Evolutionary conservation across 2,113 vertebrate genomes (phyloP), one percentile per base, ranked within the genome.

Genomic region (Brienomyrus brachyistius): DNA sequence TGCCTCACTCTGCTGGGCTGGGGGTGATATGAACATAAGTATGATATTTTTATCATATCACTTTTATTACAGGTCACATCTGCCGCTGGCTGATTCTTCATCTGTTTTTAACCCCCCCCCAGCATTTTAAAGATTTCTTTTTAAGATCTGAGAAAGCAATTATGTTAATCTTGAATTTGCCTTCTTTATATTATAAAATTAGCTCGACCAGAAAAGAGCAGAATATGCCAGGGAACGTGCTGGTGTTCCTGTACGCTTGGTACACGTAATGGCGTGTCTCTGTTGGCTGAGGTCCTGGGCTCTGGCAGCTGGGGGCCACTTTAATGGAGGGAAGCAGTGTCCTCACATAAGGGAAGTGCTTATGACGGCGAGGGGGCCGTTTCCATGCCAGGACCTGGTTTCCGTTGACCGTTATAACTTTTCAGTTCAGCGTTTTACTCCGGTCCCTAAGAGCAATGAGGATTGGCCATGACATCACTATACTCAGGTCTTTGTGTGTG

Each of bases 111-210:
- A 13, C 3, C 11, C 13, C n/a, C n/a, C 11, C 9, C 1, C 31
- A 5, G 27, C 10, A 80, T 43, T 80, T 80, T 4, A 43, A 80
- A 80, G 74, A 80, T 80, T 43, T 43, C 70, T 40, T 40, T 77
- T 77, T 77, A 77, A 77, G 70, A 40, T 77, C 74, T 80, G 74
- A 43, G 74, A 80, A 80, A 43, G 74, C 74, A 80, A 43, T 80
- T 43, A 80, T 80, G 74, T 43, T 77, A 77, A 8, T 40, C 70
- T 40, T 80, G 74, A 70, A 70, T 1, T 80, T 80, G 35, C 74
- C 35, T 19, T 13, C 74, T 2, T 80, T 77, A 77, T 77, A 77
- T 77, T 80, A 6, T 35, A 19, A 80, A 5, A 19, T 80, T 43
- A 19, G 35, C 35, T 15, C 0, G 74, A 40, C 31, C 31, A 19